Base-by-base conservation (phyloP, 37 sponge, comb jelly and placozoan genomes). In the Spongilla lacustris region DNA sequence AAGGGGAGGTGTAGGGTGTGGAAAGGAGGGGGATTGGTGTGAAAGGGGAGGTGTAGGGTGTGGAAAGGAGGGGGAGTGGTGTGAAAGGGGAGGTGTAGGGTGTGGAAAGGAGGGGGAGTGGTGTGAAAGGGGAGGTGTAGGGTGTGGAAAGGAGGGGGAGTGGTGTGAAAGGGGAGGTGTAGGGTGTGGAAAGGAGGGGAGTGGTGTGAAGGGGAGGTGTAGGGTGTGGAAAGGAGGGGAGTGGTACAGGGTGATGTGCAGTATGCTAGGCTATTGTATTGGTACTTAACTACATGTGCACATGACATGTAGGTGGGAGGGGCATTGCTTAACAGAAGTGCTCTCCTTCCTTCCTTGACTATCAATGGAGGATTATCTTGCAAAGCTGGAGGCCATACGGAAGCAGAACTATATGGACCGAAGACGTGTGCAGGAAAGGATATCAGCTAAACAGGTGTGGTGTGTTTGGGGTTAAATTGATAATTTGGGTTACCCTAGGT, bases 281-380 rank as follows among this genome's bases (percentile, higher is more conserved):
- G n/a, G n/a, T n/a, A n/a, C n/a, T 13, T 23, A 23, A 4, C 26
- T 41, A n/a, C 25, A 66, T 17, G 12, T 33, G 26, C n/a, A n/a
- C n/a, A n/a, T n/a, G n/a, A n/a, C n/a, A n/a, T n/a, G n/a, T n/a
- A n/a, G n/a, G n/a, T n/a, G n/a, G n/a, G n/a, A n/a, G n/a, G n/a
- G n/a, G n/a, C n/a, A n/a, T n/a, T n/a, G n/a, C n/a, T n/a, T n/a
- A n/a, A 26, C 30, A 23, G 6, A 32, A 26, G n/a, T n/a, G n/a
- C n/a, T n/a, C n/a, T 74, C 46, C 36, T 36, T 33, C 38, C 9
- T 68, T 46, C 9, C n/a, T n/a, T n/a, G n/a, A n/a, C n/a, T n/a
- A n/a, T n/a, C n/a, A n/a, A n/a, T 70, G 36, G 46, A 93, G 93
- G 96, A 98, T 36, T 98, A 98, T 73, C 81, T 98, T 36, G 89